Evolutionary conservation across 2,888 invertebrate genomes (phyloP).

Genomic region (Tolmerus cingulatus): DNA sequence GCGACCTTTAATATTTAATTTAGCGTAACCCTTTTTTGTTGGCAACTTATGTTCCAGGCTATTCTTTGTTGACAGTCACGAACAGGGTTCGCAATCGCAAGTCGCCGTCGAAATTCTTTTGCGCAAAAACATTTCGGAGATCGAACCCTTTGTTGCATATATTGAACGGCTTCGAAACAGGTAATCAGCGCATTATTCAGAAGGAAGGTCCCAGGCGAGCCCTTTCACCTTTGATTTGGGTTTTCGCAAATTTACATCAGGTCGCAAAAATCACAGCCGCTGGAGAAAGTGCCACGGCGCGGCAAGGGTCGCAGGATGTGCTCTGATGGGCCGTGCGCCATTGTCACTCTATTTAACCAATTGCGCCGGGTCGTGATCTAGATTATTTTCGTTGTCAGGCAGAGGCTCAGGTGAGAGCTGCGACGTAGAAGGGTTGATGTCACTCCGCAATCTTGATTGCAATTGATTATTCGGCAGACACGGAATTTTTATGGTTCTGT

Average conservation of each 20-base stretch:
- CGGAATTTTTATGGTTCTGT: conserved; percentile 49
- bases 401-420: not conserved
- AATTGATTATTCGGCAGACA: conserved; percentile 45
- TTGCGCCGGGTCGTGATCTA: conserved; percentile 44
- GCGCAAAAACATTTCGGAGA: conserved; percentile 38
- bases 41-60: conserved; percentile 35
- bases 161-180: conserved; percentile 47
- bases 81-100: not conserved
- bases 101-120: not conserved
- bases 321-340: conserved; percentile 41
- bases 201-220: not conserved
- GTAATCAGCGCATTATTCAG: conserved; percentile 43
- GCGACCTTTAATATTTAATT: conserved; percentile 50
- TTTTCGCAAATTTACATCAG: conserved; percentile 42
- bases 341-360: conserved; percentile 48
- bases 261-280: conserved; percentile 25
- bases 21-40: conserved; percentile 48
- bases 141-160: conserved; percentile 42
- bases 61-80: conserved; percentile 10
- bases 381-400: conserved; percentile 25
- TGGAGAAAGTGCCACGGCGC: not conserved
- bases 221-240: conserved; percentile 33
- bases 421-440: conserved; percentile 40
- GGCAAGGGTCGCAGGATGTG: conserved; percentile 1
- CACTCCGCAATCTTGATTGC: conserved; percentile 38